Percentiles rank a stretch among this genome's conserved stretches.
These are phyloP conservation scores for Paracanthobrama guichenoti DNA, from an alignment of 2,113 vertebrate species.

Conservation along the genomic window DNA sequence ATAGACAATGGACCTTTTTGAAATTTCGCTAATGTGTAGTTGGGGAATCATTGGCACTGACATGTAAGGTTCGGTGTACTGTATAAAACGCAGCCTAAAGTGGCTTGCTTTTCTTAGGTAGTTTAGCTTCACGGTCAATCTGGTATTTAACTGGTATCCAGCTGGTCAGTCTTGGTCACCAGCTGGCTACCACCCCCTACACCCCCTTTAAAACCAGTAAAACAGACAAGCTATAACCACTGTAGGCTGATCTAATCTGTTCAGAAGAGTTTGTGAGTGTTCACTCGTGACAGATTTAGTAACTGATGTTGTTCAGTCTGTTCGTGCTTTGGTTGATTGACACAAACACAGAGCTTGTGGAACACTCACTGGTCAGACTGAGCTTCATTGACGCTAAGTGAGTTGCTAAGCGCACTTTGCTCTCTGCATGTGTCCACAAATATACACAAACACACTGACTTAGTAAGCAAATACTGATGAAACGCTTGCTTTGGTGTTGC, in stretches of 20 bases:
- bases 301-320: slow-evolving; percentile 16
- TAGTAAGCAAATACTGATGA: slow-evolving; percentile 12
- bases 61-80: background rate
- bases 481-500: slow-evolving; percentile 46
- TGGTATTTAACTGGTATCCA: slow-evolving; percentile 1
- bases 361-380: background rate
- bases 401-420: slow-evolving; percentile 10
- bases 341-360: background rate
- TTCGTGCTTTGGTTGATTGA: slow-evolving; percentile 11
- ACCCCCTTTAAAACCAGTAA: background rate
- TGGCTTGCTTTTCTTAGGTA: background rate
- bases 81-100: background rate
- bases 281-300: background rate
- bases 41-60: background rate
- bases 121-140: background rate
- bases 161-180: background rate
- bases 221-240: background rate
- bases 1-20: background rate
- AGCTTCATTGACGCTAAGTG: slow-evolving; percentile 3
- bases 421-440: slow-evolving; percentile 26
- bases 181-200: background rate
- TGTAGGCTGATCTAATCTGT: background rate
- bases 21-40: background rate
- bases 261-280: background rate
- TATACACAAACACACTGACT: slow-evolving; percentile 29